Base-by-base conservation (phyloP, 2,888 invertebrate genomes). In the Anaspis maculata region DNA sequence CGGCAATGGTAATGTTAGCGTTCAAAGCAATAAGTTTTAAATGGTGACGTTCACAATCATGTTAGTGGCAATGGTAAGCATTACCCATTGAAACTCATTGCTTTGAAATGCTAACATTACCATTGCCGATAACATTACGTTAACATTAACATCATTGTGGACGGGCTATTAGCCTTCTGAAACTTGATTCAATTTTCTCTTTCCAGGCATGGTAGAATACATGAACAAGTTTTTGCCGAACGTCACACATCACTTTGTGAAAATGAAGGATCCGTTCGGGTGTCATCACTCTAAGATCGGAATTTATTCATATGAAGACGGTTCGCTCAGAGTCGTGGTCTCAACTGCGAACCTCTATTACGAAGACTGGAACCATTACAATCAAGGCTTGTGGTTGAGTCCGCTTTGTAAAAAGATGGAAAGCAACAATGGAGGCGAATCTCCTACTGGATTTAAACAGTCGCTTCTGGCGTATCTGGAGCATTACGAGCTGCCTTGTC, bases 221-320 rank as follows among this genome's bases (percentile, higher is more conserved):
- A 67, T 70, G 48, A 69, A 74, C 45, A 75, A 75, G 37, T 58
- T 59, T 34, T 53, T 66, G 24, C 79, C 79, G 0, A 71, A 82
- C 47, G 73, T 86, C 0, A 79, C 74, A 15, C 71, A 79, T 0
- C 71, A 80, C 33, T 68, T 73, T 55, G 77, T 88, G 0, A 72
- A 74, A 44, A 77, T 88, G 73, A 75, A 77, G 0, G 83, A 83
- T 36, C 77, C 82, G 0, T 91, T 82, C 61, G 87, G 90, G 3
- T 84, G 81, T 31, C 91, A 92, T 62, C 91, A 92, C 59, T 84
- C 88, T 1, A 95, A 96, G 71, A 76, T 95, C 75, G 89, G 90
- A 73, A 59, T 96, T 1, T 69, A 95, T 0, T 76, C 79, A 28
- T 94, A 94, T 54, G 80, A 74, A 40, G 83, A 91, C 51, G 74